Conservation (phyloP, 2,797 vertebrate species). For the Paguma larvata region DNA sequence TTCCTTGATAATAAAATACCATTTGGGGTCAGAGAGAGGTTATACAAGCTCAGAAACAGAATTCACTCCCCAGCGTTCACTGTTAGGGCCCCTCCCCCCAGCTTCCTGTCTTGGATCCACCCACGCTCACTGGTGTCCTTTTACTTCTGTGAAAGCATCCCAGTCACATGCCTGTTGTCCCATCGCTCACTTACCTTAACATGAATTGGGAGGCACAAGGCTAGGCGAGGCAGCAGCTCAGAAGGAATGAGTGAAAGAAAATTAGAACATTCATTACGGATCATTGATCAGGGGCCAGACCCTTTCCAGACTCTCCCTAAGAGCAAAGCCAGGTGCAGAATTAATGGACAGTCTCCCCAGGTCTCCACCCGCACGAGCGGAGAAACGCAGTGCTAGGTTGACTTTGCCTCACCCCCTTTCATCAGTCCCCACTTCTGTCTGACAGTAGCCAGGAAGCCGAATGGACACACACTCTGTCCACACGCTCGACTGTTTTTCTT, state of each 20-base stretch:
- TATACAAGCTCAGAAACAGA: not conserved
- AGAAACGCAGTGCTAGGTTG: not conserved
- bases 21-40: not conserved
- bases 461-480: not conserved
- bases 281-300: not conserved
- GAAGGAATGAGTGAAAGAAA: not conserved
- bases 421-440: not conserved
- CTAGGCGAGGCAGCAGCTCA: not conserved
- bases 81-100: not conserved
- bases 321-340: not conserved
- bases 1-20: conserved; percentile 30
- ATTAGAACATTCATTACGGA: not conserved
- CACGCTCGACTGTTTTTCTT: not conserved
- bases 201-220: not conserved
- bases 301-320: not conserved
- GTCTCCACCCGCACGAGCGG: not conserved
- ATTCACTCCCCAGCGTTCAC: not conserved
- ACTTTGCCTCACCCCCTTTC: not conserved
- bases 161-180: not conserved
- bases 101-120: not conserved
- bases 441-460: not conserved
- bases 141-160: not conserved
- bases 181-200: not conserved
- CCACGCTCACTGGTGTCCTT: not conserved
- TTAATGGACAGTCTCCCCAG: not conserved